Base-by-base conservation (phyloP, 2,888 invertebrate species). In the Drosophila antonietae region DNA sequence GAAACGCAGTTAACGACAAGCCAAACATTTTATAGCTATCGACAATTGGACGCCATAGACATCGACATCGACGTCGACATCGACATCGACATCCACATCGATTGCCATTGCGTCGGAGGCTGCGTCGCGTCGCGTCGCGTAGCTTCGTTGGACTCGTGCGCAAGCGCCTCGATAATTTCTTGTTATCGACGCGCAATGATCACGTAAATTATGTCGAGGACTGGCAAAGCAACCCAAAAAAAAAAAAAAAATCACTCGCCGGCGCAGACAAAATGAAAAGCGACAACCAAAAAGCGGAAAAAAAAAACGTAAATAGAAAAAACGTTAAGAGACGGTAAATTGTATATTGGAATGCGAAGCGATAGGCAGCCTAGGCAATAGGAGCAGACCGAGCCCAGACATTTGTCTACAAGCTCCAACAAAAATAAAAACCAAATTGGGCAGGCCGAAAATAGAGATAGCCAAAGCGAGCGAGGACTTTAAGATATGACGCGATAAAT, bases 121-220 rank as follows among this genome's bases (percentile, higher is more conserved):
- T 39, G 53, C 65, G 55, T 28, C 28, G 52, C 61, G 28, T 43
- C 43, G 60, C 61, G 23, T 43, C 43, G 60, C 59, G 20, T 43
- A 39, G 60, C 55, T 66, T 70, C 63, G 68, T 62, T 47, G 43
- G 67, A 80, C 80, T 80, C 84, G 85, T 77, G 73, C 85, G 81
- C 89, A 78, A 75, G 86, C 83, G 85, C 89, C 65, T 68, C 77
- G 90, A 90, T 88, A 90, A 88, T 90, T 90, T 90, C 90, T 89
- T 82, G 90, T 79, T 88, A 88, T 90, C 88, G 90, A 75, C 83
- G 90, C 83, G 83, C 82, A 83, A 81, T 90, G 88, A 88, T 88
- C 88, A 89, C 86, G 90, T 88, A 88, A 88, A 88, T 88, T 90
- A 88, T 90, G 88, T 90, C 82, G 85, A 85, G 86, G 85, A 88